A percentile compares a stretch with the other conserved stretches of the same genome.
Conservation (phyloP, 2,888 invertebrate species). For the Cosmia pyralina region DNA sequence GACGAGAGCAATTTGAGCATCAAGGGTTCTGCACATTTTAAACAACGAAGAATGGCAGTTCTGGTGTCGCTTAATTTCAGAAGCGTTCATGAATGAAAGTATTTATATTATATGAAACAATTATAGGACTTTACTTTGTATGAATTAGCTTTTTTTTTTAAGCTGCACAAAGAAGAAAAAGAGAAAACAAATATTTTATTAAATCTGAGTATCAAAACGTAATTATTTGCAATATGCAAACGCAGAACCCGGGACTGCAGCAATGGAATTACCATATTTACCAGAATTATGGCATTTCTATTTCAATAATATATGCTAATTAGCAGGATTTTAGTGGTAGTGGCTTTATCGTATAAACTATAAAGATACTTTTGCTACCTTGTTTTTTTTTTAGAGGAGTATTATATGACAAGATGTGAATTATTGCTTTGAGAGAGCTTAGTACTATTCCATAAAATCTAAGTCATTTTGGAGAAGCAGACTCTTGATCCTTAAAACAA, state of each 20-base stretch:
- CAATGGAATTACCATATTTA: not conserved
- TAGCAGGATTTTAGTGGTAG: not conserved
- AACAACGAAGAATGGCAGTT: not conserved
- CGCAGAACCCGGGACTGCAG: not conserved
- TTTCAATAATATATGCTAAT: not conserved
- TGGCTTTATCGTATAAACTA: too few relatives aligned
- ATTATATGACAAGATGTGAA: too few relatives aligned
- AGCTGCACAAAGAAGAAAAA: not conserved
- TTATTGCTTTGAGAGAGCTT: not conserved
- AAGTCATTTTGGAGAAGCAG: not conserved
- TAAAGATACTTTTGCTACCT: not conserved
- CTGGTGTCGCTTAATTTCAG: not conserved
- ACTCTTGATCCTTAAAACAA: not conserved
- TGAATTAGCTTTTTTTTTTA: not conserved
- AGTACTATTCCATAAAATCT: not conserved
- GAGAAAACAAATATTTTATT: not conserved
- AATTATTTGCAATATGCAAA: not conserved
- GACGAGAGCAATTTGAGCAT: not conserved
- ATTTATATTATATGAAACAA: not conserved
- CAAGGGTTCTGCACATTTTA: slow-evolving; percentile 1
- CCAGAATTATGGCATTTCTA: not conserved
- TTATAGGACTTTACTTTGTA: not conserved
- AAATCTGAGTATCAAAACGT: not conserved
- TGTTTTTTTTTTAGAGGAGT: not conserved
- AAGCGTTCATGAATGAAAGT: not conserved